Conservation (phyloP, 2,797 vertebrate genomes). For the Melanotaenia parkinsoni region DNA sequence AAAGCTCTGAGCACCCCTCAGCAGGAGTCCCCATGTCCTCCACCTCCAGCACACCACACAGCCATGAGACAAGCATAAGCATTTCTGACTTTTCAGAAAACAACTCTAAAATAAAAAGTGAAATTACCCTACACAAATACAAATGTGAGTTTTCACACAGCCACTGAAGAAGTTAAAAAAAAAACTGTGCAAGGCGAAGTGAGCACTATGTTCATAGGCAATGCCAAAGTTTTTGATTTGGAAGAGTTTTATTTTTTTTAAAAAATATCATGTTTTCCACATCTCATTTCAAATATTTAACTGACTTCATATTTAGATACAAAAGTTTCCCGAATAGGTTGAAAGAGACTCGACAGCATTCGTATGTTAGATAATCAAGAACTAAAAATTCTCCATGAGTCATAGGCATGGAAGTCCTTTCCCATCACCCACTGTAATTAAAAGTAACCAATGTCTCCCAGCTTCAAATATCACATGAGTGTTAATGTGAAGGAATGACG, state of each 20-base stretch:
- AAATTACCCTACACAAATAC: neutral
- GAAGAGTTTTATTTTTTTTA: neutral
- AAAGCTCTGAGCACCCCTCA: slow-evolving; percentile 46
- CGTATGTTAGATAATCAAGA: slow-evolving; percentile 70
- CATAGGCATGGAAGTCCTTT: slow-evolving; percentile 79
- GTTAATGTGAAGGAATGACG: slow-evolving; percentile 71
- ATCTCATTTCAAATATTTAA: neutral
- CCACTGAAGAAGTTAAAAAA: neutral
- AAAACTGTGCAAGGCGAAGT: neutral
- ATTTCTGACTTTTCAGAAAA: neutral
- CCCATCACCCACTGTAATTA: slow-evolving; percentile 84
- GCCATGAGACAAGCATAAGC: slow-evolving; percentile 27
- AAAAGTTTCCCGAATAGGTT: slow-evolving; percentile 50
- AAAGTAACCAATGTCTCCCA: slow-evolving; percentile 78
- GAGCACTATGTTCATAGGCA: neutral
- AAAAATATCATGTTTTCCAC: too few relatives aligned
- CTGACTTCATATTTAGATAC: slow-evolving; percentile 7
- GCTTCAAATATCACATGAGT: slow-evolving; percentile 74
- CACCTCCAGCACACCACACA: slow-evolving; percentile 29
- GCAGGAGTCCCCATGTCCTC: slow-evolving; percentile 6
- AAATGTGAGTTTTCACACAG: slow-evolving; percentile 4
- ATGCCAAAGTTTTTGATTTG: neutral
- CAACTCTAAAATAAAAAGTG: slow-evolving; percentile 16
- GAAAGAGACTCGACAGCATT: slow-evolving; percentile 62
- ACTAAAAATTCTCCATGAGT: slow-evolving; percentile 84